These are phyloP conservation scores for Drusus annulatus DNA, from an alignment of 1,140 invertebrate genomes.

Conservation along the genomic window DNA sequence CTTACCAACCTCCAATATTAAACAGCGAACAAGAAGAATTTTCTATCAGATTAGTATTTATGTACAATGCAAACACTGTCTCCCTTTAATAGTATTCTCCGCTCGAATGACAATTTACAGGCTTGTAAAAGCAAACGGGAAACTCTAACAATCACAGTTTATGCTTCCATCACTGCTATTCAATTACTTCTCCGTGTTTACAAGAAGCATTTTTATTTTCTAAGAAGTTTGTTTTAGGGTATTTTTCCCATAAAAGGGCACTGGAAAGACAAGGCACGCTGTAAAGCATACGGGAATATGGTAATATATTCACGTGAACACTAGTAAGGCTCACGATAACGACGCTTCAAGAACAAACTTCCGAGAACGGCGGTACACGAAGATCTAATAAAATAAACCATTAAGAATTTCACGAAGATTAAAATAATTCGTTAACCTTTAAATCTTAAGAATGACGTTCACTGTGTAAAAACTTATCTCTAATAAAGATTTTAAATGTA, in stretches of 20 bases:
- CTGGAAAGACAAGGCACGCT: constrained; percentile 14
- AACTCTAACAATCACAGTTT: constrained; percentile 50
- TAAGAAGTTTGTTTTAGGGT: constrained; percentile 45
- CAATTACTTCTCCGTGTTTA: constrained; percentile 46
- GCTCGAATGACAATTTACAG: constrained; percentile 52
- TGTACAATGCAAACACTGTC: constrained; percentile 24
- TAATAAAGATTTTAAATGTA: too few relatives aligned
- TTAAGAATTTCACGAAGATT: too few relatives aligned
- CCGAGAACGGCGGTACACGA: neutral
- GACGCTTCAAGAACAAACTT: neutral
- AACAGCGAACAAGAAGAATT: constrained; percentile 5
- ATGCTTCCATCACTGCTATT: constrained; percentile 40
- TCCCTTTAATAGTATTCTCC: constrained; percentile 31
- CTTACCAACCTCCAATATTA: neutral
- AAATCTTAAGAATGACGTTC: too few relatives aligned
- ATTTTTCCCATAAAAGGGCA: constrained; percentile 18
- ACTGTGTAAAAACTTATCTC: too few relatives aligned
- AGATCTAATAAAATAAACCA: too few relatives aligned
- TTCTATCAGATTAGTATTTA: constrained; percentile 12
- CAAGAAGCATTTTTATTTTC: constrained; percentile 46
- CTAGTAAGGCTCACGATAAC: constrained; percentile 14
- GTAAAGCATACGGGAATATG: neutral
- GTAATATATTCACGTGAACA: constrained; percentile 22
- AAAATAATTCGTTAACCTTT: too few relatives aligned
- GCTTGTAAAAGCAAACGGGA: constrained; percentile 49